Evolutionary conservation across 2,888 invertebrate species (phyloP).

Genomic region (Drosophila affinis): DNA sequence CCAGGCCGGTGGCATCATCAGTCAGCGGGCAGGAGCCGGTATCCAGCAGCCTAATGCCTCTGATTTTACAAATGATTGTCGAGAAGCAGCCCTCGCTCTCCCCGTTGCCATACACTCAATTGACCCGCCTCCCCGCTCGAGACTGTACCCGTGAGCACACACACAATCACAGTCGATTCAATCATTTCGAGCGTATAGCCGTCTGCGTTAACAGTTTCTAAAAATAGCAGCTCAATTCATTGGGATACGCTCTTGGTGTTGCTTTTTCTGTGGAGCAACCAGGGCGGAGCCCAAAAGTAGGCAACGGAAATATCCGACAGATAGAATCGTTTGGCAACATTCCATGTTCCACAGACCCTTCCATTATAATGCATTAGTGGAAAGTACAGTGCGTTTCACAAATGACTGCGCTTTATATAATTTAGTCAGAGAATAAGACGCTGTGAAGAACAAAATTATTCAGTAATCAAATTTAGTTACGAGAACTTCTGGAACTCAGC

Average conservation of each 20-base stretch:
- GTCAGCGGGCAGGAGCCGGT: conserved; percentile 11
- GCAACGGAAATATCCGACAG: not conserved
- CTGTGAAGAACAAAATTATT: no score
- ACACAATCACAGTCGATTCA: conserved; percentile 31
- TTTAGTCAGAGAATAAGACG: not conserved
- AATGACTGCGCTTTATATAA: not conserved
- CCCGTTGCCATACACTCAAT: conserved; percentile 6
- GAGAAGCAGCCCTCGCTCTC: conserved; percentile 22
- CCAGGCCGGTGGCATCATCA: not conserved
- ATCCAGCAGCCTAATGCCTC: conserved; percentile 62
- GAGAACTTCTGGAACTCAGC: no score
- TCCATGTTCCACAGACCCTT: not conserved
- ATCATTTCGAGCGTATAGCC: conserved; percentile 23
- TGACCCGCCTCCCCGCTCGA: not conserved
- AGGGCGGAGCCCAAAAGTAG: conserved; percentile 7
- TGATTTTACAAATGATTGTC: conserved; percentile 72
- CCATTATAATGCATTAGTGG: not conserved
- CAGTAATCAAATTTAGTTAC: no score
- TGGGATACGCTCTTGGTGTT: conserved; percentile 9
- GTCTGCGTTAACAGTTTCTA: conserved; percentile 34
- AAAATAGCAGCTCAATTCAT: conserved; percentile 48
- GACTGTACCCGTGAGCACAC: conserved; percentile 12
- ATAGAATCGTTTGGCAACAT: not conserved
- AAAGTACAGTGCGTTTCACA: not conserved
- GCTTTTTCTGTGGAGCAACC: no score